Evolutionary conservation across 1,140 invertebrate species (phyloP), one percentile per base, ranked within the genome.

Genomic region (Dinoponera quadriceps): DNA sequence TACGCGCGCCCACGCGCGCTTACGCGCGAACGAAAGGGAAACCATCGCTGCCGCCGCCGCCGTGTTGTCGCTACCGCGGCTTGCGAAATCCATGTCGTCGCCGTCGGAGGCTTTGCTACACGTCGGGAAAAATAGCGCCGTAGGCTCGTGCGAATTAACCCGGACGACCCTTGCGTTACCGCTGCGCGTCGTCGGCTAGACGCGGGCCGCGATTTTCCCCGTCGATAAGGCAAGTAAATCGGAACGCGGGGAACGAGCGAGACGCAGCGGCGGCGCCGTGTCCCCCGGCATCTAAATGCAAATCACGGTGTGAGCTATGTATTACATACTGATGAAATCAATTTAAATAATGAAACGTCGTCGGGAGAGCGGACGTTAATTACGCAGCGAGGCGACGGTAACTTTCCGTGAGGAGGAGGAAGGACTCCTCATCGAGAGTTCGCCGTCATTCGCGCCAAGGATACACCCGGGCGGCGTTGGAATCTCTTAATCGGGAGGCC

Each of bases 21-120:
- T 51, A 77, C 22, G 77, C 77, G n/a, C 22, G 44, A 85, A 89
- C 82, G 87, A 90, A 90, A 89, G 88, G 84, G 85, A 90, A 90
- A 90, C 83, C 75, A 71, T 82, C 78, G 80, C 38, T 60, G 48
- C 85, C 85, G 88, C 85, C 55, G 78, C 82, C 33, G 33, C 33
- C 7, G 33, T 7, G 33, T 7, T 33, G 33, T 7, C 7, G 33
- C 33, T 33, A 9, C 38, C 11, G 38, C 38, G 1, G 38, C 38
- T 44, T 44, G 38, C 38, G 4, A 9, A 9, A 9, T 9, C 38
- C 38, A 9, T 9, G 38, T 44, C 78, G 80, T 66, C 74, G 48
- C 85, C 69, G 44, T 51, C 49, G 20, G 49, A 44, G 18, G 18
- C 20, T 78, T 78, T 78, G 69, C 49, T 63, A 57, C 29, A 38